phyloP scores from a whole-genome alignment of 1,140 invertebrate genomes.

The Apis dorsata region DNA sequence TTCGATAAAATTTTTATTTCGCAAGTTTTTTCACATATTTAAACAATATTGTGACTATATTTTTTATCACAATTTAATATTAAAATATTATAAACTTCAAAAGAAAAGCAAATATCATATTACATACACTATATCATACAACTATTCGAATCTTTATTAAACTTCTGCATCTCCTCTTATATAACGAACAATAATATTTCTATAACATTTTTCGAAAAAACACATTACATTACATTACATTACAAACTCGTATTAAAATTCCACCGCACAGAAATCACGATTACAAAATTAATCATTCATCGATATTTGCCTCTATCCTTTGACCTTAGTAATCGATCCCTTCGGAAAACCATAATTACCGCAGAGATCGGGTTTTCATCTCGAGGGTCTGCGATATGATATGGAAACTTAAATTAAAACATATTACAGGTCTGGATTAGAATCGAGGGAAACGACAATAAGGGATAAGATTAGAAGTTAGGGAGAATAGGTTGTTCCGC shows the following conservation, averaged over 20 bases:
- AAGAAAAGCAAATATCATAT: too few relatives aligned
- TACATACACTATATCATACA: too few relatives aligned
- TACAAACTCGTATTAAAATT: too few relatives aligned
- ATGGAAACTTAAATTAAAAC: slow-evolving; percentile 32
- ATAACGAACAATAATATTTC: too few relatives aligned
- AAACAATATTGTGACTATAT: not conserved
- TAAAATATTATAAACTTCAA: too few relatives aligned
- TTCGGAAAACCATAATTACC: slow-evolving; percentile 2
- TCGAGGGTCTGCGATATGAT: not conserved
- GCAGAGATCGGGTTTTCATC: not conserved
- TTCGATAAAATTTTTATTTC: not conserved
- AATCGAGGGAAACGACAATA: slow-evolving; percentile 11
- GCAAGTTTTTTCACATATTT: not conserved
- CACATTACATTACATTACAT: too few relatives aligned
- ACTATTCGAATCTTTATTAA: too few relatives aligned
- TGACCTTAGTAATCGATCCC: not conserved
- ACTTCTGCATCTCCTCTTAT: too few relatives aligned
- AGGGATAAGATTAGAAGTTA: slow-evolving; percentile 40
- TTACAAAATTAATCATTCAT: not conserved
- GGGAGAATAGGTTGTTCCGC: slow-evolving; percentile 13
- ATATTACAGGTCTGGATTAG: slow-evolving; percentile 6
- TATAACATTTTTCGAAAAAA: too few relatives aligned
- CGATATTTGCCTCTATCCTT: not conserved
- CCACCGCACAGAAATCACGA: too few relatives aligned
- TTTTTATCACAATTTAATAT: too few relatives aligned